Conservation (phyloP, 2,113 vertebrate genomes). For the Thermophis baileyi region DNA sequence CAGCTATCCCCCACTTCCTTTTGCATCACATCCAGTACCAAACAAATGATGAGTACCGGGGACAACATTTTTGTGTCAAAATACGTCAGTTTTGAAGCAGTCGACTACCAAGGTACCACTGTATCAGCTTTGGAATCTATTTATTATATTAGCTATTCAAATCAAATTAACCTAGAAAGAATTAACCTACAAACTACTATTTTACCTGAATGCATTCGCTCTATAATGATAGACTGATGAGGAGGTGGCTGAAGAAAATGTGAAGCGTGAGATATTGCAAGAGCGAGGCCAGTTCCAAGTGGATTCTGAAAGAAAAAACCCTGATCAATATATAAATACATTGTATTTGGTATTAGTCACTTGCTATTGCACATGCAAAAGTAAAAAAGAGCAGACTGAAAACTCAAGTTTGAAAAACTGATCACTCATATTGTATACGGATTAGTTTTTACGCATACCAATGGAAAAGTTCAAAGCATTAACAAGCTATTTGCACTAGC, state of each 20-base stretch:
- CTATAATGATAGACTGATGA: slow-evolving; percentile 99
- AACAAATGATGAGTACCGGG: background rate
- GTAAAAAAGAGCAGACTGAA: background rate
- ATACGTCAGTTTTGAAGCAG: background rate
- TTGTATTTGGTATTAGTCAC: background rate
- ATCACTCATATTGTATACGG: background rate
- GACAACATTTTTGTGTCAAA: background rate
- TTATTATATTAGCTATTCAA: background rate
- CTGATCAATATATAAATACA: background rate
- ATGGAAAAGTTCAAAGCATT: slow-evolving; percentile 9
- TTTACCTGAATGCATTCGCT: slow-evolving; percentile 98
- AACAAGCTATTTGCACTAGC: background rate
- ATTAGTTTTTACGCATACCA: slow-evolving; percentile 17
- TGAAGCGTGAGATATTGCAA: slow-evolving; percentile 97
- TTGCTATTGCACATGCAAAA: slow-evolving; percentile 20
- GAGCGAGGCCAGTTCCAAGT: slow-evolving; percentile 89
- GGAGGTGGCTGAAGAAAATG: slow-evolving; percentile 98
- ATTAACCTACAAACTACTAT: background rate
- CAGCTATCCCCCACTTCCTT: background rate
- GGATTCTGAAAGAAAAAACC: slow-evolving; percentile 75
- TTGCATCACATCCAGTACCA: background rate
- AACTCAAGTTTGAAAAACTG: background rate
- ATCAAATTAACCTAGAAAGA: background rate
- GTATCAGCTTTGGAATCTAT: background rate
- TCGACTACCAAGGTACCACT: background rate